A percentile compares a stretch with the other conserved stretches of the same genome.
phyloP scores from a whole-genome alignment of 2,113 vertebrate genomes.

The Entosphenus tridentatus region DNA sequence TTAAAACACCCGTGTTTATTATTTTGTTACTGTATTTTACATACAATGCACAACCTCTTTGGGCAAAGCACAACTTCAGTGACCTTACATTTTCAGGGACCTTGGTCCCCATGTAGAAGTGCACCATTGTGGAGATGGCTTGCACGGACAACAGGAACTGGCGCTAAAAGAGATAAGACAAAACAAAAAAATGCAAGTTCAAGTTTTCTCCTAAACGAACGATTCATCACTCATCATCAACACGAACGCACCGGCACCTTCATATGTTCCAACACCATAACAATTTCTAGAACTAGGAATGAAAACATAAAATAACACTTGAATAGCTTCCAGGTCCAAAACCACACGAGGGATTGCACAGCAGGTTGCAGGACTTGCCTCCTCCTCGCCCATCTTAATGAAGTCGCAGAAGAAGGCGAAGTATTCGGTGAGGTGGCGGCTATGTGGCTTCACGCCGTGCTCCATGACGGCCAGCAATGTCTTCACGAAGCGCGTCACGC shows the following conservation, averaged over 20 bases:
- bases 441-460: conserved; percentile 93
- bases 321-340: too few relatives aligned
- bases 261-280: too few relatives aligned
- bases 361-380: conserved; percentile 25
- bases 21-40: too few relatives aligned
- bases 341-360: too few relatives aligned
- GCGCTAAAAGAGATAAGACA: conserved; percentile 32
- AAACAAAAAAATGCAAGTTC: conserved; percentile 5
- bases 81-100: conserved; percentile 82
- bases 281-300: too few relatives aligned
- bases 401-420: conserved; percentile 96
- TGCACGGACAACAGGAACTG: conserved; percentile 90
- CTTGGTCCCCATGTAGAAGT: conserved; percentile 99
- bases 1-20: too few relatives aligned
- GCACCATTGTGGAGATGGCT: conserved; percentile 97
- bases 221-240: too few relatives aligned
- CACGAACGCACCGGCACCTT: too few relatives aligned
- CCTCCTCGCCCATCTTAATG: conserved; percentile 98
- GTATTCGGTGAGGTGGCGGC: conserved; percentile 94
- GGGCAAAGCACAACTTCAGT: too few relatives aligned
- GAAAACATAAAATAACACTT: too few relatives aligned
- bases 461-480: conserved; percentile 93
- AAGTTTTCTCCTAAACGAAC: too few relatives aligned
- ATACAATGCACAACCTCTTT: too few relatives aligned
- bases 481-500: conserved; percentile 89